Conservation (phyloP, 2,113 vertebrate species). For the Pituophis catenifer region DNA sequence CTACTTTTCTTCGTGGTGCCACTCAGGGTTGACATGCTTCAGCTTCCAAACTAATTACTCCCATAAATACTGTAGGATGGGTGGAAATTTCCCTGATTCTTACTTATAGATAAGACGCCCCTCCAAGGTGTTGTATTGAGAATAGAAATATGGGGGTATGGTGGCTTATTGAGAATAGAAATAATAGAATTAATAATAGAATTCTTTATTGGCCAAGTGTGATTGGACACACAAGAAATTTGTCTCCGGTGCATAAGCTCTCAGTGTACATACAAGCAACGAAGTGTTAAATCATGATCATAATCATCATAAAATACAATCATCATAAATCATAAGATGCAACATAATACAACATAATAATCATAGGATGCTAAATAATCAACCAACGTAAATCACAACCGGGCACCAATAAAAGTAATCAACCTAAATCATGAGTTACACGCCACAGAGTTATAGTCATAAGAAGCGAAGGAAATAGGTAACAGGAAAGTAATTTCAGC, state of each 20-base stretch:
- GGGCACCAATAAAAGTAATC: background rate
- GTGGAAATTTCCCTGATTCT: background rate
- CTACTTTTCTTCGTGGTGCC: background rate
- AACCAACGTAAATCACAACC: background rate
- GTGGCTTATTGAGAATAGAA: too few relatives aligned
- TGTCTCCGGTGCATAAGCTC: background rate
- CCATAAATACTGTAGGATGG: background rate
- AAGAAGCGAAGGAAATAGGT: background rate
- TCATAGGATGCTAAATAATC: background rate
- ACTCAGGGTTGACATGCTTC: background rate
- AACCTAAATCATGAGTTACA: background rate
- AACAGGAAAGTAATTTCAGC: background rate
- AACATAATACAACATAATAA: background rate
- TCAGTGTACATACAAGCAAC: background rate
- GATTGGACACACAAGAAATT: background rate
- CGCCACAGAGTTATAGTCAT: background rate
- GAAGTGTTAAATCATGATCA: background rate
- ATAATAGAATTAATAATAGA: too few relatives aligned
- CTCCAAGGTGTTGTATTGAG: background rate
- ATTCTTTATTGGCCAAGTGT: background rate
- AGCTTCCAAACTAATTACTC: background rate
- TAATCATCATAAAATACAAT: background rate
- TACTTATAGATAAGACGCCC: background rate
- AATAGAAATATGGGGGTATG: too few relatives aligned
- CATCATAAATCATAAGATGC: background rate